Evolutionary conservation across 2,888 invertebrate genomes (phyloP).

Genomic region (Hartigia nigra): DNA sequence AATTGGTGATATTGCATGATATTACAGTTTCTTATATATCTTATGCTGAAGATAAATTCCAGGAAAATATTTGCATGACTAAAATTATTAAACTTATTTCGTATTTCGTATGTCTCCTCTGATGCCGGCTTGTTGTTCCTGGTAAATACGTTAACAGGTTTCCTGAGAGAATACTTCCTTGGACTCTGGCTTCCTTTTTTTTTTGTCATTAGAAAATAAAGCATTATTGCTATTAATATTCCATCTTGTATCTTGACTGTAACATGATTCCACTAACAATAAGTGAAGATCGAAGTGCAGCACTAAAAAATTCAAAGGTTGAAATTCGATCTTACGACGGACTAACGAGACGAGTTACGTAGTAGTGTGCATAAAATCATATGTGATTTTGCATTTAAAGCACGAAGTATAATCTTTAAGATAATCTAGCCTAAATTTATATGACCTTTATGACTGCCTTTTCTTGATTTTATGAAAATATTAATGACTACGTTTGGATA

Average conservation of each 20-base stretch:
- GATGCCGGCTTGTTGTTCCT: background rate
- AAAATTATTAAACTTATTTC: background rate
- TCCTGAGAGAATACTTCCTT: background rate
- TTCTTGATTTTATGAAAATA: background rate
- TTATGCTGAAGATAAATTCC: background rate
- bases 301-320: background rate
- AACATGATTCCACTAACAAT: background rate
- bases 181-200: background rate
- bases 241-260: background rate
- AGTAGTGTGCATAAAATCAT: background rate
- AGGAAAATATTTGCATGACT: background rate
- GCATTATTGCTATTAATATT: background rate
- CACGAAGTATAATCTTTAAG: background rate
- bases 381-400: background rate
- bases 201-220: background rate
- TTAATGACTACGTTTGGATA: background rate
- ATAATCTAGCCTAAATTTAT: background rate
- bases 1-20: background rate
- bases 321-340: background rate
- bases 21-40: background rate
- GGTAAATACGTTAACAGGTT: background rate
- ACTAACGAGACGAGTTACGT: background rate
- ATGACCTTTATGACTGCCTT: background rate
- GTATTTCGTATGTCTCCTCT: background rate
- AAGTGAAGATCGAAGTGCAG: background rate